Base-by-base conservation (phyloP, 1,140 invertebrate species). In the Formica selysi region DNA sequence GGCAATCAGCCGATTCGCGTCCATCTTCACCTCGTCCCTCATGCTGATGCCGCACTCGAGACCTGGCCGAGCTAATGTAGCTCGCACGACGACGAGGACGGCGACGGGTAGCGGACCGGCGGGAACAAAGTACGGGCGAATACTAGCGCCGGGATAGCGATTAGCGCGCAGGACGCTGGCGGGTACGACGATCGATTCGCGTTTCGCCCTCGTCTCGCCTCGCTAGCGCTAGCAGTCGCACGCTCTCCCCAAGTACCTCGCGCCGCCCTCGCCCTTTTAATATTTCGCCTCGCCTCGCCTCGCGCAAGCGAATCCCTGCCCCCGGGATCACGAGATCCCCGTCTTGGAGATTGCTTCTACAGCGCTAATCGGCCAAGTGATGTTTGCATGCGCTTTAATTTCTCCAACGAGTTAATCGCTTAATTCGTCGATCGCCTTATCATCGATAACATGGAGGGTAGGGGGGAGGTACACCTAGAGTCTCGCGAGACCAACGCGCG, bases 141-240 rank as follows among this genome's bases (percentile, higher is more conserved):
- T 93, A 93, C 92, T 94, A 94, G 93, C 93, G 90, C 92, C 88
- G 91, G 90, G 91, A 93, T 90, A 93, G 93, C 92, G 93, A 94
- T 94, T 94, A 93, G 93, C 93, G 94, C 94, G 94, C 94, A 94
- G 94, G 94, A 93, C 93, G 92, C 91, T 91, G 83, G 91, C 88
- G 78, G 90, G 89, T 92, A 92, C 48, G 48, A 93, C 91, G 92
- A 94, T 94, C 93, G 93, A 94, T 94, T 94, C 91, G 91, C 90
- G 90, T 93, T 93, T 93, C 87, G 89, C 91, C 90, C 89, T 92
- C 87, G 85, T 84, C 87, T 89, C 80, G 86, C 73, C 86, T 91
- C 91, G 91, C 93, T 93, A 93, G 93, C 93, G 93, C 93, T 92
- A 93, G 91, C 90, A 90, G 91, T 78, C 81, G 48, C 44, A 38